These are phyloP conservation scores for Nomada ferruginata DNA, from an alignment of 2,888 invertebrate species.

Conservation along the genomic window DNA sequence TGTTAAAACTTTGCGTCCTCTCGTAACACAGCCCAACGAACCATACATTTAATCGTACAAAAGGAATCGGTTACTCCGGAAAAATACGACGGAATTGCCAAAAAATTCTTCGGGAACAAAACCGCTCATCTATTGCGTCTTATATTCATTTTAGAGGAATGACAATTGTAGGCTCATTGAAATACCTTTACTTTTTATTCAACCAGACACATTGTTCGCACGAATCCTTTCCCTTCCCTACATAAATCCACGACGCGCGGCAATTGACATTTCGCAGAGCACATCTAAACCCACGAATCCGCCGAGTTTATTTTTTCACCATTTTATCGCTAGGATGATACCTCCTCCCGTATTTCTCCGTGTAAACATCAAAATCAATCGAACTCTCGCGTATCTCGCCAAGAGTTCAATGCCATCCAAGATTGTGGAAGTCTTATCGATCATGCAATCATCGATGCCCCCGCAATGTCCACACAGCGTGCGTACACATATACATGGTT, in stretches of 20 bases:
- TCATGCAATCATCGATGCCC: conserved; percentile 11
- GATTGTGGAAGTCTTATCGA: conserved; percentile 23
- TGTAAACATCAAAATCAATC: neutral
- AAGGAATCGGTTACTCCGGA: neutral
- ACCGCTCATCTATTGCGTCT: too few relatives aligned
- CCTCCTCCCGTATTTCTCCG: neutral
- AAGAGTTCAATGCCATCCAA: conserved; percentile 49
- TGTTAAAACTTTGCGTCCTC: conserved; percentile 14
- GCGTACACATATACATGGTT: conserved; percentile 12
- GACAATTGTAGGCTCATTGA: neutral
- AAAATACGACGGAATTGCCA: too few relatives aligned
- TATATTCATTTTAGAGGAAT: neutral
- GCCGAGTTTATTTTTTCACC: conserved; percentile 1
- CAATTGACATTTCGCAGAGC: neutral
- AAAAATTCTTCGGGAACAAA: too few relatives aligned
- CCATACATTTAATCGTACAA: neutral
- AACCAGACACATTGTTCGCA: neutral
- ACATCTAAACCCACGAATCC: neutral
- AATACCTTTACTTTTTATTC: neutral
- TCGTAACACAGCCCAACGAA: neutral
- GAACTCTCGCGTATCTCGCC: conserved; percentile 9
- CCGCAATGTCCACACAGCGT: conserved; percentile 16
- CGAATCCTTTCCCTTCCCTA: neutral
- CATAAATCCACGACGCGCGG: neutral
- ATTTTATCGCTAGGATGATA: conserved; percentile 13